Base-by-base conservation (phyloP, 2,888 invertebrate genomes). In the Drosophila kanekoi region DNA sequence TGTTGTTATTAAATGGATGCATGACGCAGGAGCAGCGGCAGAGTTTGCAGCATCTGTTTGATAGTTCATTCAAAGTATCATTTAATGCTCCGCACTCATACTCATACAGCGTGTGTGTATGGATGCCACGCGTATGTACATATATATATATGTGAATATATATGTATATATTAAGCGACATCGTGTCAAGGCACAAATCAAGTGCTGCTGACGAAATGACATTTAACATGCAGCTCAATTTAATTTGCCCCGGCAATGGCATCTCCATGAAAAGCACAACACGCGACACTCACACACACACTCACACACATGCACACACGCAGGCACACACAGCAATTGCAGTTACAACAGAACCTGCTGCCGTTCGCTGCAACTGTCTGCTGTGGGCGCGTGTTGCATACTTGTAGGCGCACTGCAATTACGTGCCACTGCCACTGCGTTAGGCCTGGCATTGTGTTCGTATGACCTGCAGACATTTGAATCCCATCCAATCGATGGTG, bases 1-100 rank as follows among this genome's bases (percentile, higher is more conserved):
- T 87, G 87, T 85, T 85, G 82, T 88, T 89, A 90, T 84, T 85
- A 89, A 90, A 90, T 89, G 89, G 89, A 89, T 90, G 87, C 77
- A 75, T 83, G 79, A 57, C 73, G 66, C 74, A 62, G 66, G 54
- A 57, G 59, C 59, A 48, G 63, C 47, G 45, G 66, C 49, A 48
- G 48, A 63, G 58, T 66, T 71, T 70, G 69, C 81, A 79, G 84
- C 81, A 71, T 49, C 75, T 63, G 65, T 71, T 85, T 81, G 87
- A 85, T 85, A 85, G 81, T 82, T 87, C 72, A 72, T 82, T 73
- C 74, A 86, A 72, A 78, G 80, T 78, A 76, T 72, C 85, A 87
- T 85, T 85, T 79, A 85, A 85, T 87, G 85, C 85, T 62, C 70
- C 72, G 81, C 87, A 80, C 77, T 79, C 67, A 81, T 57, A 80